Evolutionary conservation across 2,113 vertebrate genomes (phyloP).

Genomic region (Arizona elegans): DNA sequence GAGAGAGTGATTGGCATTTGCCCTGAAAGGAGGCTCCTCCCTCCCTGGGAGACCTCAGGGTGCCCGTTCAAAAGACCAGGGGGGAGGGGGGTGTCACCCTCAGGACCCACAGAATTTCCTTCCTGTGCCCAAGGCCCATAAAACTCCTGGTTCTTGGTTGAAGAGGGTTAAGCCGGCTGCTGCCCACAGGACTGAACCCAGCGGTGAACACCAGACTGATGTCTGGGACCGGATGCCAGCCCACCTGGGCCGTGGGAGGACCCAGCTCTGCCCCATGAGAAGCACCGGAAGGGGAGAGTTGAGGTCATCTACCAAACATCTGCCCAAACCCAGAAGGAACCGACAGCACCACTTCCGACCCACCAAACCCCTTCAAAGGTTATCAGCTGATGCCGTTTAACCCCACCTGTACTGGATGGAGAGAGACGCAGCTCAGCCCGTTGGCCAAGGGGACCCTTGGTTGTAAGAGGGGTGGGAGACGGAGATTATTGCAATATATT

Average conservation of each 20-base stretch:
- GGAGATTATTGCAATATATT: too few species aligned
- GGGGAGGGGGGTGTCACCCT: neutral
- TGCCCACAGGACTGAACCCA: neutral
- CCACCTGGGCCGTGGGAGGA: neutral
- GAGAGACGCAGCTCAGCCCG: neutral
- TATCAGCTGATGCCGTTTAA: neutral
- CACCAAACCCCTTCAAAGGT: neutral
- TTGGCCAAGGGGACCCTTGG: neutral
- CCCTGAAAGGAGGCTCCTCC: neutral
- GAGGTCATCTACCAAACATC: neutral
- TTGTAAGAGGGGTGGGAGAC: too few species aligned
- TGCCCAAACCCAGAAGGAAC: neutral
- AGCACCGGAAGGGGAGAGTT: neutral
- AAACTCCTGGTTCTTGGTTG: rapidly evolving
- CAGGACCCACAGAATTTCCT: neutral
- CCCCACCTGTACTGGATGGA: neutral
- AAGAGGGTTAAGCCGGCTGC: neutral
- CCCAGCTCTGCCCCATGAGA: neutral
- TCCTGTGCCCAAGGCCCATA: neutral
- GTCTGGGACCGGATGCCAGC: neutral
- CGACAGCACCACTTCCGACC: neutral
- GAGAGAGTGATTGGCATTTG: rapidly evolving
- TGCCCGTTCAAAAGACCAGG: neutral
- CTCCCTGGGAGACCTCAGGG: neutral
- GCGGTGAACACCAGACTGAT: too few species aligned